phyloP scores from a whole-genome alignment of 2,113 vertebrate species.

The Paramisgurnus dabryanus region DNA sequence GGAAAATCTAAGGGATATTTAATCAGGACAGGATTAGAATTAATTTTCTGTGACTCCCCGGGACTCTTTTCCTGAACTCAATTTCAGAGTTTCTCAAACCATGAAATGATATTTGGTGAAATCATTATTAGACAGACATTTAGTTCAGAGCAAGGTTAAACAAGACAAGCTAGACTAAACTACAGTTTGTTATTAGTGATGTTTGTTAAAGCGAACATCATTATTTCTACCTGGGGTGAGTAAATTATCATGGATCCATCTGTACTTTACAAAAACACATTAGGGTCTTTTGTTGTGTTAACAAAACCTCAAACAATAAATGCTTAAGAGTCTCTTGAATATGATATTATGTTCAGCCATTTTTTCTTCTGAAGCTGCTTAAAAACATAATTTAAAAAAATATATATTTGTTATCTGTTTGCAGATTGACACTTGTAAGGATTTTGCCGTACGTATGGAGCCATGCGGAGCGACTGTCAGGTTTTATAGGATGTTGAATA shows the following conservation, averaged over 20 bases:
- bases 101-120: slow-evolving; percentile 2
- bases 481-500: neutral
- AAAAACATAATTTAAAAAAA: no score
- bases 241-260: no score
- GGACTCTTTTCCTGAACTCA: slow-evolving; percentile 4
- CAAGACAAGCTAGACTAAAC: neutral
- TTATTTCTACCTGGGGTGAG: no score
- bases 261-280: neutral
- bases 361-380: neutral
- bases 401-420: neutral
- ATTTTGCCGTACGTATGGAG: neutral
- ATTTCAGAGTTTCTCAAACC: neutral
- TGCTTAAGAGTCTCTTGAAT: neutral
- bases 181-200: neutral
- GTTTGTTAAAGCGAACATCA: neutral
- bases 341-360: neutral
- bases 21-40: slow-evolving; percentile 31
- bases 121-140: neutral
- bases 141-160: neutral
- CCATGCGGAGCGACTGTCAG: neutral
- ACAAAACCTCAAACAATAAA: neutral
- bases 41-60: slow-evolving; percentile 10
- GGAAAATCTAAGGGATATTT: slow-evolving; percentile 19
- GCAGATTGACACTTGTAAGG: slow-evolving; percentile 9
- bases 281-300: neutral